These are phyloP conservation scores for Rambutsinella grinnellia DNA, from an alignment of 2,888 invertebrate species.

Conservation along the genomic window DNA sequence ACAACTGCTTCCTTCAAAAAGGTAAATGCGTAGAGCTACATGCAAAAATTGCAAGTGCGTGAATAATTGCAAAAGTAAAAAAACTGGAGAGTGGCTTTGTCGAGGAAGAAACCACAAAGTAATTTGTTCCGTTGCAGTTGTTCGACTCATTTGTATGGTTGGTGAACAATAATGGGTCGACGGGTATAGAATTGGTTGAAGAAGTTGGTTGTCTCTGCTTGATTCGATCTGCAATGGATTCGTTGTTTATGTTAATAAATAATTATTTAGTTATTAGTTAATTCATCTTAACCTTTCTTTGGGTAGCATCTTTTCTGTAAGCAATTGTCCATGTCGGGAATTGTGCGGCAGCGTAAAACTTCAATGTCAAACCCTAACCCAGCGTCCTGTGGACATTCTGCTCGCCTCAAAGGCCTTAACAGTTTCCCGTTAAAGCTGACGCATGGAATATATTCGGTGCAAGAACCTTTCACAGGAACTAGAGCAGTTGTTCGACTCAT, in stretches of 20 bases:
- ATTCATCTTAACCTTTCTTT: slow-evolving; percentile 10
- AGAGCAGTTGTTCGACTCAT: not conserved
- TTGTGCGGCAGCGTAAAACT: slow-evolving; percentile 2
- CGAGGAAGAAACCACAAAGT: too few relatives aligned
- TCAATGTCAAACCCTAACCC: slow-evolving; percentile 20
- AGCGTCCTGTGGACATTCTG: not conserved
- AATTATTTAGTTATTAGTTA: not conserved
- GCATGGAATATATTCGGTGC: slow-evolving; percentile 18
- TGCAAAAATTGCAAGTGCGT: not conserved
- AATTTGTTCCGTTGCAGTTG: too few relatives aligned
- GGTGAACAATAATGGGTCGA: not conserved
- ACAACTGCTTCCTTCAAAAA: too few relatives aligned
- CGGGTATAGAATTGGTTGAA: not conserved
- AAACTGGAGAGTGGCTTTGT: too few relatives aligned
- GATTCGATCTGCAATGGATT: too few relatives aligned
- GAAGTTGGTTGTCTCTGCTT: not conserved
- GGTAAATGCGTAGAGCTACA: too few relatives aligned
- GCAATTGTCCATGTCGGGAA: not conserved
- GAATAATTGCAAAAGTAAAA: too few relatives aligned
- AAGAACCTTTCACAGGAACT: slow-evolving; percentile 4
- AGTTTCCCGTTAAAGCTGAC: slow-evolving; percentile 19
- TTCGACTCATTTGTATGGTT: not conserved
- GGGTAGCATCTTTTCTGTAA: slow-evolving; percentile 24
- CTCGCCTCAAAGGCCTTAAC: slow-evolving; percentile 9
- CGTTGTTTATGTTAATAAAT: too few relatives aligned